These are phyloP conservation scores for Megamerina dolium DNA, from an alignment of 2,888 invertebrate genomes.

Conservation along the genomic window DNA sequence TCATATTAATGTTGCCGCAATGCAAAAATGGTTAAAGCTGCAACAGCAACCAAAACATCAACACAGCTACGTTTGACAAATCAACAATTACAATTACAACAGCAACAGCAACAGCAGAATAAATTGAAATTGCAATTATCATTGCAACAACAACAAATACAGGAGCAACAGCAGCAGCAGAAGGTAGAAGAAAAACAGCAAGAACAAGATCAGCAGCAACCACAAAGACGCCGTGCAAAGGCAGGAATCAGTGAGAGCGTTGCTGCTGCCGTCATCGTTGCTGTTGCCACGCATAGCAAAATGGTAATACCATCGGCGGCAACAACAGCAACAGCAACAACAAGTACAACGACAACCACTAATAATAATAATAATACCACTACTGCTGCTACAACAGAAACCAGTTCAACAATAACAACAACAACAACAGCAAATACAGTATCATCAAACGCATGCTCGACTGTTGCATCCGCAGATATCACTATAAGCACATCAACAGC, in stretches of 20 bases:
- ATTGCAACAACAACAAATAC: slow-evolving; percentile 26
- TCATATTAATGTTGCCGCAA: slow-evolving; percentile 34
- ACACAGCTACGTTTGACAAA: slow-evolving; percentile 32
- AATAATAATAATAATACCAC: too few relatives aligned
- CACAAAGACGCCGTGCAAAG: slow-evolving; percentile 50
- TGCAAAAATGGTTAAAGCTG: slow-evolving; percentile 37
- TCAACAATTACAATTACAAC: slow-evolving; percentile 18
- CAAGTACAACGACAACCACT: slow-evolving; percentile 45
- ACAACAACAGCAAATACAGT: slow-evolving; percentile 39
- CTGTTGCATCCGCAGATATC: too few relatives aligned
- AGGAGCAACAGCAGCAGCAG: slow-evolving; percentile 29
- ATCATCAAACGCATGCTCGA: too few relatives aligned
- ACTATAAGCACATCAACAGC: too few relatives aligned
- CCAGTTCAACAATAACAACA: slow-evolving; percentile 52
- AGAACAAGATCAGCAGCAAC: slow-evolving; percentile 19
- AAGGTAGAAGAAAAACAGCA: slow-evolving; percentile 5
- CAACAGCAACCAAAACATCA: slow-evolving; percentile 30
- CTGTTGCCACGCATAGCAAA: slow-evolving; percentile 30
- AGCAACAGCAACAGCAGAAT: slow-evolving; percentile 7
- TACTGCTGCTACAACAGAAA: slow-evolving; percentile 31
- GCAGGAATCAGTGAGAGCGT: slow-evolving; percentile 21
- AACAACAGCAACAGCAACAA: slow-evolving; percentile 55
- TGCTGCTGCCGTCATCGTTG: slow-evolving; percentile 23
- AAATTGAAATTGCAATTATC: too few relatives aligned
- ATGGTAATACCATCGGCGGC: slow-evolving; percentile 52